Base-by-base conservation (phyloP, 2,888 invertebrate species). In the Panopea generosa region DNA sequence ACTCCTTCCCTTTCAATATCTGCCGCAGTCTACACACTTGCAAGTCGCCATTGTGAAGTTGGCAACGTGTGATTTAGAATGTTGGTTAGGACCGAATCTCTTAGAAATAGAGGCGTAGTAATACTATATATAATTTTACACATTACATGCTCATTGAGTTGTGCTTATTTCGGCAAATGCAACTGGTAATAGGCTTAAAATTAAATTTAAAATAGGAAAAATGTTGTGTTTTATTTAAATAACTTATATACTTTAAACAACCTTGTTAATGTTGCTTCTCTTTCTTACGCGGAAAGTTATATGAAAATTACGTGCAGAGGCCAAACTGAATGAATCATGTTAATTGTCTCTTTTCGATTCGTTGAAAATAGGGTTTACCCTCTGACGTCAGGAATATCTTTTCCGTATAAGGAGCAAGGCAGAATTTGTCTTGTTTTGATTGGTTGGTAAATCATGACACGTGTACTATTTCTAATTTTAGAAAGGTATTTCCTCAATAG, bases 21-120 rank as follows among this genome's bases (percentile, higher is more conserved):
- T 74, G 63, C 70, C 65, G 65, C 52, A 66, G 45, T 65, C 65
- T 50, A 45, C 57, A 45, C 63, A 52, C 47, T 55, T 60, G 49
- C 33, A 68, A 29, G 81, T 81, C 82, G 84, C 86, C 86, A 86
- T 86, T 84, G 84, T 86, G 82, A 74, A 82, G 75, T 74, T 84
- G 83, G 82, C 86, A 84, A 86, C 85, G 85, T 85, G 85, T 84
- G 77, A 80, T 63, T 40, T 27, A 11, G 49, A 67, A 57, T 27
- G 57, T 60, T 38, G 55, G 50, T 53, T 26, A 47, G n/a, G 40
- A 45, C 62, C 75, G 27, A 38, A 63, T 65, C 63, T 65, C 71
- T 24, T 4, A 16, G 26, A 52, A 16, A 3, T 52, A 24, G 52
- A 14, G 52, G 33, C 33, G 33, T 11, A 33, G 4, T 33, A 33